Evolutionary conservation across 37 sponge, comb jelly and placozoan genomes (phyloP).

Genomic region (Tethya wilhelma): DNA sequence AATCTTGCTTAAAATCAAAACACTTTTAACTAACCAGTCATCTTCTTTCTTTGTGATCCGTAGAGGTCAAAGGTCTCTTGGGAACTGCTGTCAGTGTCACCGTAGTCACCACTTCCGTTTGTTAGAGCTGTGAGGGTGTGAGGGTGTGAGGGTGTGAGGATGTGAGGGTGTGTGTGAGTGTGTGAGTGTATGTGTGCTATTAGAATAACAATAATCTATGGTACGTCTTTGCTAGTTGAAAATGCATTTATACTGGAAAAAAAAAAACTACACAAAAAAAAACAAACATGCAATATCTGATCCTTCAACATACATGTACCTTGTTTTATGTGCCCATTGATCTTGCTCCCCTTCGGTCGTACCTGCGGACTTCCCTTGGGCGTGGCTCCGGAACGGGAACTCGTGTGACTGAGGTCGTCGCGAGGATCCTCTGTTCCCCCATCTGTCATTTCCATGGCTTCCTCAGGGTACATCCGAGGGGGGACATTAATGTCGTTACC

Average conservation of each 20-base stretch:
- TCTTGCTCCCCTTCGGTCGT: neutral
- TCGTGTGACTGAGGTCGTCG: slow-evolving; percentile 12
- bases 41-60: slow-evolving; percentile 25
- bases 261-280: neutral
- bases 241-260: neutral
- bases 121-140: too few species aligned
- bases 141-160: too few species aligned
- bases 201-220: too few species aligned
- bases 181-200: too few species aligned
- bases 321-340: neutral
- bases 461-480: neutral
- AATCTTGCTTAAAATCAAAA: neutral
- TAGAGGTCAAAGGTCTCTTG: slow-evolving; percentile 55
- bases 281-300: neutral
- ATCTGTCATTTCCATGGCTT: too few species aligned
- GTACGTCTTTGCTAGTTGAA: too few species aligned
- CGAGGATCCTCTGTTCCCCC: too few species aligned
- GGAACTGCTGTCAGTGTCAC: slow-evolving; percentile 15
- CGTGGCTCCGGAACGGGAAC: neutral
- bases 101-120: slow-evolving; percentile 3
- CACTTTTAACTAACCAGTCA: slow-evolving; percentile 42
- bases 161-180: too few species aligned
- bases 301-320: neutral
- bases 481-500: slow-evolving; percentile 1
- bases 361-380: slow-evolving; percentile 15